Conservation (phyloP, 2,113 vertebrate genomes). For the Salvelinus namaycush region DNA sequence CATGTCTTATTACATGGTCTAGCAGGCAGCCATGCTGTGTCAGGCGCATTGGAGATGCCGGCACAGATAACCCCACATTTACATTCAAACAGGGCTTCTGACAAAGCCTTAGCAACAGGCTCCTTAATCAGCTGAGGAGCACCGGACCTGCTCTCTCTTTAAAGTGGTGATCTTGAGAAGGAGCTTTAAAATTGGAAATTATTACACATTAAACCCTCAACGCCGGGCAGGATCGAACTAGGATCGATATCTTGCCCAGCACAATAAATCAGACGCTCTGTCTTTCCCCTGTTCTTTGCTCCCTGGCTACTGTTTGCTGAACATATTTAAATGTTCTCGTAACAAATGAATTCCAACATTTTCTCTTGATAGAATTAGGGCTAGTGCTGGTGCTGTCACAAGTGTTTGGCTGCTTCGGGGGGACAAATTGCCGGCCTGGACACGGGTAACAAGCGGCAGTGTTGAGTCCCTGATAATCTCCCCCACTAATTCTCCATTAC, state of each 20-base stretch:
- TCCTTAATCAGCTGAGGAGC: constrained; percentile 89
- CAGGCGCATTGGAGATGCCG: constrained; percentile 91
- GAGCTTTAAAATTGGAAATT: constrained; percentile 99
- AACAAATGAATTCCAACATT: constrained; percentile 99
- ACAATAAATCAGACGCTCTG: constrained; percentile 96
- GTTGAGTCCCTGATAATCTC: constrained; percentile 99
- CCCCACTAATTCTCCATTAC: constrained; percentile 99
- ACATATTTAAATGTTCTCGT: constrained; percentile 99
- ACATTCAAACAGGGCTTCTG: constrained; percentile 95
- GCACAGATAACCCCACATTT: constrained; percentile 92
- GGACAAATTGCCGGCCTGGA: constrained; percentile 99
- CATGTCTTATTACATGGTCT: constrained; percentile 86
- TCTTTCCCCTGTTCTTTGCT: constrained; percentile 64
- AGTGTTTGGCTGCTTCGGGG: constrained; percentile 97
- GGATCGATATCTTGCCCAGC: constrained; percentile 97
- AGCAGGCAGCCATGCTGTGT: constrained; percentile 84
- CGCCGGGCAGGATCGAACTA: constrained; percentile 88
- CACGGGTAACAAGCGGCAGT: constrained; percentile 99
- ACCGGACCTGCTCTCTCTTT: constrained; percentile 85
- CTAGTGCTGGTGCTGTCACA: constrained; percentile 99
- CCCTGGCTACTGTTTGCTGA: constrained; percentile 93
- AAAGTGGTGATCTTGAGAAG: constrained; percentile 96
- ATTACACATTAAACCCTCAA: constrained; percentile 99
- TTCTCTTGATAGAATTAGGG: constrained; percentile 99
- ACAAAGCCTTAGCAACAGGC: constrained; percentile 96